Conservation (phyloP, 2,113 vertebrate species). For the Misgurnus anguillicaudatus region DNA sequence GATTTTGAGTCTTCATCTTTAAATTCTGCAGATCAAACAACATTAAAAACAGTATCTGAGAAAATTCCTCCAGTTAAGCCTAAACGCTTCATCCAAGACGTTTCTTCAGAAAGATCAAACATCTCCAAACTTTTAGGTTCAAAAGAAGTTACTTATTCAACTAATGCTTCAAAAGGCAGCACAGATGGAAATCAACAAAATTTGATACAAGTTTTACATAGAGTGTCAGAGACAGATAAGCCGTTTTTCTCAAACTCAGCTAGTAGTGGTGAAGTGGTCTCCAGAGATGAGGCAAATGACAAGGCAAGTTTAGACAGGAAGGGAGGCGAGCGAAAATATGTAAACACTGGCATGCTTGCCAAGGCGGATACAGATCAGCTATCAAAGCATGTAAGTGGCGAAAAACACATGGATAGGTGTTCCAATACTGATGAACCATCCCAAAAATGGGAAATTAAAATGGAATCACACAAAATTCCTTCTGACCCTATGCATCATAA, state of each 20-base stretch:
- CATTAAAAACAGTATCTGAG: background rate
- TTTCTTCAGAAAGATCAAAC: conserved; percentile 8
- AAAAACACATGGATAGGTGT: conserved; percentile 13
- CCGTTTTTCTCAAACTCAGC: background rate
- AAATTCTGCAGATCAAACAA: background rate
- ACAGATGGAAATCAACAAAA: conserved; percentile 4
- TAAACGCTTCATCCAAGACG: background rate
- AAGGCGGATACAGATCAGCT: background rate
- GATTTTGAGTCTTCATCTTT: background rate
- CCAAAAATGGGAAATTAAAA: conserved; percentile 5
- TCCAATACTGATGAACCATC: background rate
- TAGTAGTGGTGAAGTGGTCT: conserved; percentile 12
- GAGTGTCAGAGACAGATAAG: background rate
- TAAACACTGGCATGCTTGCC: background rate
- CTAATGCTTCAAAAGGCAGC: background rate
- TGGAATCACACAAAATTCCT: conserved; percentile 14
- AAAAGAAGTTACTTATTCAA: background rate
- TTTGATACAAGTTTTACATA: background rate
- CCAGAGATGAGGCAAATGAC: background rate
- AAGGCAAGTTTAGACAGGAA: conserved; percentile 22
- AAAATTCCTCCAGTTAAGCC: background rate
- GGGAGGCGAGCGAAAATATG: background rate
- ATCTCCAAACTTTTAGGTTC: background rate
- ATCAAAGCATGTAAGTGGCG: background rate
- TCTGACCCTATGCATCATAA: background rate